Evolutionary conservation across 2,888 invertebrate genomes (phyloP), one percentile per base, ranked within the genome.

Genomic region (Drosophila cognata): DNA sequence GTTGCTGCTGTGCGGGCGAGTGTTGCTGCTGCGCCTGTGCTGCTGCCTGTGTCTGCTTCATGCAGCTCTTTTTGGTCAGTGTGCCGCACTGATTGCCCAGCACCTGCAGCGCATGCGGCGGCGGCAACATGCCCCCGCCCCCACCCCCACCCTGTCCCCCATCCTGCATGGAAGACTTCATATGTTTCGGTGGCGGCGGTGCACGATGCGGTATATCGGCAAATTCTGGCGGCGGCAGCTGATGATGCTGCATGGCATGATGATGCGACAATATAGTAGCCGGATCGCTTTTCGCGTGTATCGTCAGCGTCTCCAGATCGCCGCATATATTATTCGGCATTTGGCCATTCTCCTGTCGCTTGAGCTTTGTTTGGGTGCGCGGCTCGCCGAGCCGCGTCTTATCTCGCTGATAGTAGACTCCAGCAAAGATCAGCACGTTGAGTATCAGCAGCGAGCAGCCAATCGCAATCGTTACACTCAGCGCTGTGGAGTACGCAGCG

Each of bases 401-500:
- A 91, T 97, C 97, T 62, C 97, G 94, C 91, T 98, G 98, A 91
- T 98, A 98, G 92, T 98, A 98, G 1, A 98, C 97, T 5, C 98
- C 98, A 62, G 98, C 98, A 91, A 98, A 98, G 91, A 99, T 98
- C 35, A 98, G 94, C 53, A 98, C 97, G 92, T 99, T 99, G 5
- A 99, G 94, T 88, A 98, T 97, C 29, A 99, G 94, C 70, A 99
- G 94, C 6, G 98, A 98, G 91, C 98, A 98, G 46, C 99, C 99
- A 78, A 99, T 98, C 56, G 98, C 98, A 84, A 99, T 98, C 25
- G 98, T 98, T 0, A 98, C 97, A 92, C 97, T 97, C 18, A 98
- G 94, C 2, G 98, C 98, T 5, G 98, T 98, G 0, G 97, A 97
- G 90, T 98, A 98, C 1, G 97, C 97, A 1, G 97, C 97, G 87